Evolutionary conservation across 2,888 invertebrate species (phyloP).

Genomic region (Tubiluchus corallicola): DNA sequence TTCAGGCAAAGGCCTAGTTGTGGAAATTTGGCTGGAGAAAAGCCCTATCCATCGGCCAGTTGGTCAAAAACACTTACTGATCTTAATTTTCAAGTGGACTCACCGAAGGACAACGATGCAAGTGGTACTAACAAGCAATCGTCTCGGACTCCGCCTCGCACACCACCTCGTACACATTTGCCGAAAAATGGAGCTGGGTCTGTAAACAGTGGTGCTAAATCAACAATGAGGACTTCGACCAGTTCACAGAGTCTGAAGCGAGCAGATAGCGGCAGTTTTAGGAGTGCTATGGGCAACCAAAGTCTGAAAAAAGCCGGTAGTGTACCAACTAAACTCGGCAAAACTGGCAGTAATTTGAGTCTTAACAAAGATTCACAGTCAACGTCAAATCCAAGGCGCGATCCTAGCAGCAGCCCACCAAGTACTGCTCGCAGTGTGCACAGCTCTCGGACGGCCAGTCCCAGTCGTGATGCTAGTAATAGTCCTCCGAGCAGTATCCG

Average conservation of each 20-base stretch:
- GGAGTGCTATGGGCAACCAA: conserved; percentile 14
- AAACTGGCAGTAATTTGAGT: conserved; percentile 20
- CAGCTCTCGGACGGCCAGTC: conserved; percentile 1
- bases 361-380: conserved; percentile 34
- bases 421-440: too few relatives aligned
- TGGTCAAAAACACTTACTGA: too few relatives aligned
- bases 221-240: conserved; percentile 14
- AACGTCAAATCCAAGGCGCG: too few relatives aligned
- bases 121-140: too few relatives aligned
- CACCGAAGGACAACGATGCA: too few relatives aligned
- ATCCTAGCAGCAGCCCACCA: too few relatives aligned
- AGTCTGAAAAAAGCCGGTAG: conserved; percentile 14
- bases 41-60: too few relatives aligned
- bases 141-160: conserved; percentile 12
- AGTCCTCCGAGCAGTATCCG: conserved; percentile 15
- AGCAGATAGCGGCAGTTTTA: conserved; percentile 17
- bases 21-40: too few relatives aligned
- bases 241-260: conserved; percentile 13
- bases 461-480: conserved; percentile 7
- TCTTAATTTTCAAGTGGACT: too few relatives aligned
- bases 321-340: conserved; percentile 15
- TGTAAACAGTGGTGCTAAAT: conserved; percentile 11
- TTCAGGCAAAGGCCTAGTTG: too few relatives aligned
- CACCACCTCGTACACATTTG: conserved; percentile 8
- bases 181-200: conserved; percentile 14